Conservation (phyloP, 2,888 invertebrate species). For the Lasioglossum calceatum region DNA sequence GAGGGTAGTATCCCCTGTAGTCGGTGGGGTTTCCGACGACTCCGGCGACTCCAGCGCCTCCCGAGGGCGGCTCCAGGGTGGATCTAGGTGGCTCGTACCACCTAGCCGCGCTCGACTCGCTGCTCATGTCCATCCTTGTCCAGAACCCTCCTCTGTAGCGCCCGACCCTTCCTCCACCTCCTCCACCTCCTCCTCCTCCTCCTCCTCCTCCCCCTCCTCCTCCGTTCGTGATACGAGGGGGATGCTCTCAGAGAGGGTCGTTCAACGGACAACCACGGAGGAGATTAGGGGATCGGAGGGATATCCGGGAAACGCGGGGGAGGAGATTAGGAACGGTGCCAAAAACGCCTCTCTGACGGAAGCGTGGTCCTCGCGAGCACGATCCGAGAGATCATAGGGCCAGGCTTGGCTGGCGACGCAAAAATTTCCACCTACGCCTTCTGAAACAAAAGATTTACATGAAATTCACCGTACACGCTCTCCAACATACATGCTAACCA, state of each 20-base stretch:
- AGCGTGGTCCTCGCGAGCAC: conserved; percentile 67
- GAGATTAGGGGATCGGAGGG: conserved; percentile 5
- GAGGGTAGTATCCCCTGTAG: conserved; percentile 83
- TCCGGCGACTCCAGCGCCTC: conserved; percentile 75
- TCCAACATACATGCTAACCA: background rate
- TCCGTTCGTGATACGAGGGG: conserved; percentile 9
- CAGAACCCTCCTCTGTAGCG: conserved; percentile 72
- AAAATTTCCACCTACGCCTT: conserved; percentile 53
- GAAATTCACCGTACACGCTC: no score
- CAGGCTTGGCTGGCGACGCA: background rate
- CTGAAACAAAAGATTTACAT: conserved; percentile 55
- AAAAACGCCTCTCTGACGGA: conserved; percentile 70
- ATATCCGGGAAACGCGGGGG: conserved; percentile 23
- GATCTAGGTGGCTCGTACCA: conserved; percentile 83
- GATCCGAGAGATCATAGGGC: conserved; percentile 69
- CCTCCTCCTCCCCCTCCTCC: conserved; percentile 14
- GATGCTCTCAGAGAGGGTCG: conserved; percentile 25
- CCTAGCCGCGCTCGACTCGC: conserved; percentile 83
- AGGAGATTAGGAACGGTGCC: conserved; percentile 68
- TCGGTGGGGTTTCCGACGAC: conserved; percentile 81
- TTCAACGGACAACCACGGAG: conserved; percentile 37
- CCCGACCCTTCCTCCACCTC: conserved; percentile 37
- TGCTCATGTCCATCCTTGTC: conserved; percentile 84
- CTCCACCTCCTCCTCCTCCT: conserved; percentile 14
- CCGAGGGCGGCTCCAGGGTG: conserved; percentile 81